phyloP scores from a whole-genome alignment of 2,888 invertebrate species.

The Bhutanitis thaidina region DNA sequence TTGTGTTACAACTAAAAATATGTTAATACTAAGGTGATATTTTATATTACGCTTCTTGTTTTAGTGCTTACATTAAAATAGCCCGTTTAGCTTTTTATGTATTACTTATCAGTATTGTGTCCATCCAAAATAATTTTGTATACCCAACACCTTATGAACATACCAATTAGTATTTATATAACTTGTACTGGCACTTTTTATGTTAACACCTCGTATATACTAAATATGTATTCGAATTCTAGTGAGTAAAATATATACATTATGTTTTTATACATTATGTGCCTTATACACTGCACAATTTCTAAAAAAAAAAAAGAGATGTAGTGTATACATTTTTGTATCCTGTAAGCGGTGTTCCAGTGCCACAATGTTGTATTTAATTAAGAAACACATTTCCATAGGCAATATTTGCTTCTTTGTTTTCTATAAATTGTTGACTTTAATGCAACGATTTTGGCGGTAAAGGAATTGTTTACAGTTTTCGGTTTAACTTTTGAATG shows the following conservation, averaged over 20 bases:
- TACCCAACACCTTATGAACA: conserved; percentile 7
- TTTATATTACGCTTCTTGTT: conserved; percentile 38
- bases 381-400: conserved; percentile 60
- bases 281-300: conserved; percentile 63
- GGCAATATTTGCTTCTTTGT: conserved; percentile 40
- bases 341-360: conserved; percentile 41
- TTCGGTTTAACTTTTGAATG: conserved; percentile 19
- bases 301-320: conserved; percentile 34
- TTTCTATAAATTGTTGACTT: conserved; percentile 10
- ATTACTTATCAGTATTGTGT: conserved; percentile 53
- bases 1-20: conserved; percentile 57
- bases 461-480: conserved; percentile 16
- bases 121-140: conserved; percentile 25
- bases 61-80: conserved; percentile 35
- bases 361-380: conserved; percentile 56
- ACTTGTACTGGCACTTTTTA: conserved; percentile 3
- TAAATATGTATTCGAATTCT: conserved; percentile 16
- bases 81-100: conserved; percentile 25
- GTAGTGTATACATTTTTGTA: conserved; percentile 37
- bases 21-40: conserved; percentile 53
- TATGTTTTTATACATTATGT: conserved; percentile 34
- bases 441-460: conserved; percentile 15
- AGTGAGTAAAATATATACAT: conserved; percentile 12
- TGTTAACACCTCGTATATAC: not conserved
- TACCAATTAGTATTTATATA: conserved; percentile 15